Conservation (phyloP, 1,140 invertebrate genomes). For the Scylla paramamosain region DNA sequence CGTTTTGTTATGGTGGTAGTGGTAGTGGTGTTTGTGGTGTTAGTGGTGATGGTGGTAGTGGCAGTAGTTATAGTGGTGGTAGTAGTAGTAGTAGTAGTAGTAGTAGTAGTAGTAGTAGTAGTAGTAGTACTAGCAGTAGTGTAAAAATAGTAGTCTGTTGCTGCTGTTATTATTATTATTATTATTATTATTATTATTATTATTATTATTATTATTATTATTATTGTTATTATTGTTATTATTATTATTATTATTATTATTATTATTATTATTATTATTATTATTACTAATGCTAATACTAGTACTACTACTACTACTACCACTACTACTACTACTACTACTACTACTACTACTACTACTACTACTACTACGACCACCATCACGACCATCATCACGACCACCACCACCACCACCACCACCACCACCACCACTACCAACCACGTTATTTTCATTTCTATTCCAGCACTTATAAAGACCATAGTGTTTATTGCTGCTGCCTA, state of each 20-base stretch:
- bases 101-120: background rate
- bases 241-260: background rate
- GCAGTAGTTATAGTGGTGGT: background rate
- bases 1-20: background rate
- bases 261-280: background rate
- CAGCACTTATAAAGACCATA: too few relatives aligned
- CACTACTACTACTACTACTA: background rate
- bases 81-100: background rate
- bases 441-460: background rate
- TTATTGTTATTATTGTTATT: background rate
- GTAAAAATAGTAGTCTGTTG: background rate
- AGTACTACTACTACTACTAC: background rate
- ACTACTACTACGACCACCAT: background rate
- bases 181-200: background rate
- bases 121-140: background rate
- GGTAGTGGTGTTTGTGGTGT: background rate
- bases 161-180: background rate
- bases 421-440: background rate
- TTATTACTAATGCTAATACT: too few relatives aligned
- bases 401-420: background rate
- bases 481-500: too few relatives aligned
- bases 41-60: background rate
- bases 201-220: background rate
- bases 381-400: background rate
- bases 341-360: background rate